Evolutionary conservation across 2,888 invertebrate species (phyloP), one percentile per base, ranked within the genome.

Genomic region (Nemotelus nigrinus): DNA sequence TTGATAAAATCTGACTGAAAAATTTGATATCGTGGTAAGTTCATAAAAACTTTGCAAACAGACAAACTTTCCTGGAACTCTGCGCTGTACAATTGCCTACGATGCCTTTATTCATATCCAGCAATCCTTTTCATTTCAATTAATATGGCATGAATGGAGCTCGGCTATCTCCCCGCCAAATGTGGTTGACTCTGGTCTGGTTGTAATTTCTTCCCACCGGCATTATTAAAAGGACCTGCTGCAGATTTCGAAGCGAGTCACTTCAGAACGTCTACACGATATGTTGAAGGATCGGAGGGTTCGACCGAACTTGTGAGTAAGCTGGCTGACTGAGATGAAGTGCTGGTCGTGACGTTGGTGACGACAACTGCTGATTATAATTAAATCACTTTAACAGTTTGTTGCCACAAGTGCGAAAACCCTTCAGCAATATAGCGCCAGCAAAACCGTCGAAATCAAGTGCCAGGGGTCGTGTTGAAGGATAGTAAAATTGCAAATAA

Each of bases 311-410:
- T 25, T 25, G 4, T 6, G 63, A 41, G 63, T 5, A 58, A 58
- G 41, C 8, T 8, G 63, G 10, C 43, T 25, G 25, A 43, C 8
- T 63, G 25, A 57, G 57, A 10, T n/a, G 57, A 25, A 25, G 10
- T 8, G 63, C 41, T 41, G 63, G 5, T 63, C 8, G 5, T 41
- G 4, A 10, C 43, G 43, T 39, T 39, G 63, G 43, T 43, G 63
- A 63, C 43, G 8, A 43, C 43, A 43, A 63, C 43, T 63, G 43
- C 63, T 63, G 63, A 63, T 41, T 63, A 41, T 63, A 63, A 63
- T 63, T 63, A 43, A 63, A 63, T 63, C 63, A 63, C 5, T 63
- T 63, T 10, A 43, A 63, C 43, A 63, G 43, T 7, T 63, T 63
- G 57, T 57, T 57, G 57, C 57, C 57, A 25, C 57, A 10, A 57